Conservation (phyloP, 2,888 invertebrate species). For the Dasysyrphus tricinctus region DNA sequence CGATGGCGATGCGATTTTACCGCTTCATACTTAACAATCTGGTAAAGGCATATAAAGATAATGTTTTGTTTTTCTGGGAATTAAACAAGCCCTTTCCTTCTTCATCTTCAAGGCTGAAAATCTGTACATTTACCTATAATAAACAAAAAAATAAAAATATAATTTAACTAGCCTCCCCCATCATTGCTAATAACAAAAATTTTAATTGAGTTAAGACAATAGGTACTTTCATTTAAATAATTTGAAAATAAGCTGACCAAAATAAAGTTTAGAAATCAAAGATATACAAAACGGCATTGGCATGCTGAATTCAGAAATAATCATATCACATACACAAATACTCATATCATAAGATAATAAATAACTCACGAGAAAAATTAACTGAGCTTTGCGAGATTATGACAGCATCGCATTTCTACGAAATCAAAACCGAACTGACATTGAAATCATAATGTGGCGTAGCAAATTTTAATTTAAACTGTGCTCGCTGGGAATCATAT, state of each 20-base stretch:
- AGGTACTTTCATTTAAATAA: too few relatives aligned
- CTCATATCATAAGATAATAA: background rate
- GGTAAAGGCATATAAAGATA: too few relatives aligned
- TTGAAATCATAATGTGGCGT: slow-evolving; percentile 40
- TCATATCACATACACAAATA: background rate
- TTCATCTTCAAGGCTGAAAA: too few relatives aligned
- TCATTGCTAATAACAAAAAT: too few relatives aligned
- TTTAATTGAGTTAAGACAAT: too few relatives aligned
- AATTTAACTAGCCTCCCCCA: too few relatives aligned
- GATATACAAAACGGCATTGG: background rate
- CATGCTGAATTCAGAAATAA: slow-evolving; percentile 10
- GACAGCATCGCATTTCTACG: slow-evolving; percentile 67
- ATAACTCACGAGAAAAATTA: slow-evolving; percentile 14
- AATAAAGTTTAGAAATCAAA: background rate
- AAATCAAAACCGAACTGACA: slow-evolving; percentile 49
- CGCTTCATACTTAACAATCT: too few relatives aligned
- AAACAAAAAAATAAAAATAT: too few relatives aligned
- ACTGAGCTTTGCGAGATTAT: slow-evolving; percentile 46
- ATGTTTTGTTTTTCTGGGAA: too few relatives aligned
- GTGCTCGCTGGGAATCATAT: slow-evolving; percentile 49
- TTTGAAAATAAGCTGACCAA: background rate
- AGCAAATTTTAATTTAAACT: background rate
- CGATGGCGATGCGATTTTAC: too few relatives aligned
- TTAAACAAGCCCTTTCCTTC: too few relatives aligned
- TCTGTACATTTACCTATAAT: too few relatives aligned